These are phyloP conservation scores for Hirundichthys speculiger DNA, from an alignment of 2,113 vertebrate species.

Conservation along the genomic window DNA sequence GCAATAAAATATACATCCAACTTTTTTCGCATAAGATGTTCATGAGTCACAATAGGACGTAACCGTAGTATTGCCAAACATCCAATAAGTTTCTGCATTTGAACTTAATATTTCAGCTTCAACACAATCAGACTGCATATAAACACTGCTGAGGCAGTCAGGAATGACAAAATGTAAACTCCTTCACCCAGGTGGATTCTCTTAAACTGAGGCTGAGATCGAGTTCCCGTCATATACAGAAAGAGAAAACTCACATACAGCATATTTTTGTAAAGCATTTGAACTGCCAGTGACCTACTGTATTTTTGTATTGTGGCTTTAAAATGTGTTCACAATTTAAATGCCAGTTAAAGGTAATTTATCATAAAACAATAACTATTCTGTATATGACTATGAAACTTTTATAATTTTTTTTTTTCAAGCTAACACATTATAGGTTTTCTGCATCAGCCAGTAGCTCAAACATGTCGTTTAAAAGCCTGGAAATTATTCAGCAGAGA, in stretches of 20 bases:
- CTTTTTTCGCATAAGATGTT: background rate
- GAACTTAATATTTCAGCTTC: slow-evolving; percentile 35
- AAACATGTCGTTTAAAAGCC: too few relatives aligned
- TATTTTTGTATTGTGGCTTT: too few relatives aligned
- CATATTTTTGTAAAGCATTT: background rate
- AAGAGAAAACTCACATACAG: slow-evolving; percentile 1
- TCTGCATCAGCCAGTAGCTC: too few relatives aligned
- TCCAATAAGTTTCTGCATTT: slow-evolving; percentile 27
- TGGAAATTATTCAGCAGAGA: background rate
- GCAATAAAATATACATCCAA: slow-evolving; percentile 1
- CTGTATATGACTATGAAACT: too few relatives aligned
- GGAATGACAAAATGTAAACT: slow-evolving; percentile 54
- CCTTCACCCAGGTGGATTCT: slow-evolving; percentile 33
- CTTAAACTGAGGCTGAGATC: slow-evolving; percentile 13
- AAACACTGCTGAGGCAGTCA: slow-evolving; percentile 39
- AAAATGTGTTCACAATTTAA: too few relatives aligned
- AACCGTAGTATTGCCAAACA: background rate
- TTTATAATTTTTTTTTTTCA: too few relatives aligned
- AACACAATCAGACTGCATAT: slow-evolving; percentile 10
- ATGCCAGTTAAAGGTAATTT: too few relatives aligned
- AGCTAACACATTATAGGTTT: too few relatives aligned
- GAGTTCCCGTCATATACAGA: slow-evolving; percentile 8
- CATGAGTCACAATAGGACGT: slow-evolving; percentile 3
- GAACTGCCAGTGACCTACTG: too few relatives aligned
- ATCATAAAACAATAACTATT: too few relatives aligned